These are phyloP conservation scores for Panthera tigris DNA, from an alignment of 2,113 vertebrate genomes.

Conservation along the genomic window DNA sequence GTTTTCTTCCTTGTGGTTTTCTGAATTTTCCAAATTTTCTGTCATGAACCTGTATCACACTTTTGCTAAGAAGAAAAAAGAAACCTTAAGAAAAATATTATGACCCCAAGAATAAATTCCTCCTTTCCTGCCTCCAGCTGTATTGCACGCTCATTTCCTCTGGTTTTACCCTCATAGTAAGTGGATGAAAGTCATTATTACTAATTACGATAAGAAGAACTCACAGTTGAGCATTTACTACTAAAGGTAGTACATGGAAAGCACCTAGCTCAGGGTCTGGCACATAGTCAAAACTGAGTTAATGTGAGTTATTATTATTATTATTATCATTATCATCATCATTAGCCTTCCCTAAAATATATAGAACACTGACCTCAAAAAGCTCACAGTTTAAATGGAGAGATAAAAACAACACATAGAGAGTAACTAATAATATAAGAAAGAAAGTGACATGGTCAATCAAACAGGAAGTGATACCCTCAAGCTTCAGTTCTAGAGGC, in stretches of 20 bases:
- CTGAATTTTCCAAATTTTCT: slow-evolving; percentile 28
- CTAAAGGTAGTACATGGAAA: neutral
- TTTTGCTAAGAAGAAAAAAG: slow-evolving; percentile 18
- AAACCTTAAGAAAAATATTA: neutral
- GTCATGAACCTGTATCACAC: neutral
- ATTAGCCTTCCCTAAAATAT: neutral
- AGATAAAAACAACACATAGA: neutral
- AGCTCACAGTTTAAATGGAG: neutral
- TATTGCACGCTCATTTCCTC: neutral
- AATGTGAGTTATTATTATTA: neutral
- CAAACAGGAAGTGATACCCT: neutral
- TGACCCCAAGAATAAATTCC: neutral
- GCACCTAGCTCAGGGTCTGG: neutral
- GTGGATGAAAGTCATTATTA: neutral
- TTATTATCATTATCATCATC: neutral
- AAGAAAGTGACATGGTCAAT: neutral
- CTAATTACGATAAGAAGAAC: neutral
- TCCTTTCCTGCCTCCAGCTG: neutral
- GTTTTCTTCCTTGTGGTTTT: neutral
- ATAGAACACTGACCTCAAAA: neutral
- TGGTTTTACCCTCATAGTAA: neutral
- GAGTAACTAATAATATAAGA: neutral
- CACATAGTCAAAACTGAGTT: neutral
- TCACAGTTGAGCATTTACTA: neutral
- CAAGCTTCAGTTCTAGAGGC: neutral